Evolutionary conservation across 2,113 vertebrate genomes (phyloP).

Genomic region (Percopsis transmontana): DNA sequence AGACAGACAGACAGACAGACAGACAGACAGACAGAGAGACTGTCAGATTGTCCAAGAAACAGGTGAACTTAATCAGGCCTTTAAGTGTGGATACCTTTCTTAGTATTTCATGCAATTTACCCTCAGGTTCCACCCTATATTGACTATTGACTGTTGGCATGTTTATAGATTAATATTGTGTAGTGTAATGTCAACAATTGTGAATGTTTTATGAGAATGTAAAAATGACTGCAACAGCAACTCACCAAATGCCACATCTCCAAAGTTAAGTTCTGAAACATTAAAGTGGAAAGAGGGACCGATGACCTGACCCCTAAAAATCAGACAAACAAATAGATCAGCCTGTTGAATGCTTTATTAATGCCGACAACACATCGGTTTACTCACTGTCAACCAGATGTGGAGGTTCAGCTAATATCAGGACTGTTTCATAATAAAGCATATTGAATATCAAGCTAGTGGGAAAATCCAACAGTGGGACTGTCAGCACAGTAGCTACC

Average conservation of each 20-base stretch:
- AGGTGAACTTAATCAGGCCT: no score
- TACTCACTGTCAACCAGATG: no score
- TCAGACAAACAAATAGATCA: slow-evolving; percentile 5
- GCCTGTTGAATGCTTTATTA: background rate
- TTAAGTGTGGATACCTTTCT: no score
- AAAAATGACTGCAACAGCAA: no score
- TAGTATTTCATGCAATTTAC: no score
- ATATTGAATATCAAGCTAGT: background rate
- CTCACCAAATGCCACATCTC: slow-evolving; percentile 87
- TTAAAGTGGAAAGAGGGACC: slow-evolving; percentile 82
- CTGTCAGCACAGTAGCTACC: background rate
- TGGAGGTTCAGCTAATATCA: no score
- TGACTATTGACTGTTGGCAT: no score
- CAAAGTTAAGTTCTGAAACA: slow-evolving; percentile 80
- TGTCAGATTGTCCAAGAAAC: background rate
- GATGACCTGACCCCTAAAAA: slow-evolving; percentile 82
- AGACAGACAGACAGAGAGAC: background rate
- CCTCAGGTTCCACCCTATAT: no score
- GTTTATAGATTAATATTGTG: no score
- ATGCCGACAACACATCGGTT: background rate
- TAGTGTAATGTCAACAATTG: no score
- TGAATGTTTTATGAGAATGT: no score
- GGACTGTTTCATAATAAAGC: background rate
- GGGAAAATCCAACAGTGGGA: background rate
- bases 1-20: background rate